A percentile compares a stretch with the other conserved stretches of the same genome.
These are phyloP conservation scores for Corydoras maculifer DNA, from an alignment of 2,113 vertebrate species.

Conservation along the genomic window DNA sequence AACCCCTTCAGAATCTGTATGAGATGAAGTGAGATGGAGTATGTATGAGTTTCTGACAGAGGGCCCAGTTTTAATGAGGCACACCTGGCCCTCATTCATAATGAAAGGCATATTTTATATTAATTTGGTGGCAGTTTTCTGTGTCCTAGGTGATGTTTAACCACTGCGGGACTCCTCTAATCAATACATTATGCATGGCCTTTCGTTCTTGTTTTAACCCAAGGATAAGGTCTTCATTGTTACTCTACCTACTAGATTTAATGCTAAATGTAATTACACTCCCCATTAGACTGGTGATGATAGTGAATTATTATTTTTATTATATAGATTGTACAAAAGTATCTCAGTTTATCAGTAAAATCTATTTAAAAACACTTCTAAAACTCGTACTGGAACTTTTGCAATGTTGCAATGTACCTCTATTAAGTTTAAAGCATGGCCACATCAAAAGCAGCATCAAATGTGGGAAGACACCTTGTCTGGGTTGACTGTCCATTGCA, in stretches of 20 bases:
- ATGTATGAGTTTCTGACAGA: conserved; percentile 29
- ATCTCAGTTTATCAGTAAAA: background rate
- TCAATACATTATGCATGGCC: conserved; percentile 60
- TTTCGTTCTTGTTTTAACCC: conserved; percentile 48
- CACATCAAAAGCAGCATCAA: too few relatives aligned
- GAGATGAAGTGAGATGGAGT: background rate
- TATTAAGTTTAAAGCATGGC: too few relatives aligned
- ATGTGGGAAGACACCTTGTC: too few relatives aligned
- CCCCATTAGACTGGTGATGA: background rate
- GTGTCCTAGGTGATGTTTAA: conserved; percentile 61
- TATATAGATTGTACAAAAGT: background rate
- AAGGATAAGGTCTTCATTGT: conserved; percentile 47
- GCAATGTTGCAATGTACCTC: too few relatives aligned
- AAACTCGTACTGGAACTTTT: too few relatives aligned
- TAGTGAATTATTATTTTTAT: background rate
- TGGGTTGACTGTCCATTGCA: too few relatives aligned
- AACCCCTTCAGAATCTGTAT: conserved; percentile 13
- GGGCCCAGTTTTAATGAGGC: conserved; percentile 61
- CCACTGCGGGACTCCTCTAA: conserved; percentile 58
- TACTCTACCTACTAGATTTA: conserved; percentile 23
- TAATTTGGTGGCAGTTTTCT: conserved; percentile 57
- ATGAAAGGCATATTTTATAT: conserved; percentile 62
- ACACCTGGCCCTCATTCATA: conserved; percentile 69
- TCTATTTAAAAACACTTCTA: too few relatives aligned
- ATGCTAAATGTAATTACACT: background rate